Conservation (phyloP, 2,888 invertebrate genomes). For the Strigamia transsilvanica region DNA sequence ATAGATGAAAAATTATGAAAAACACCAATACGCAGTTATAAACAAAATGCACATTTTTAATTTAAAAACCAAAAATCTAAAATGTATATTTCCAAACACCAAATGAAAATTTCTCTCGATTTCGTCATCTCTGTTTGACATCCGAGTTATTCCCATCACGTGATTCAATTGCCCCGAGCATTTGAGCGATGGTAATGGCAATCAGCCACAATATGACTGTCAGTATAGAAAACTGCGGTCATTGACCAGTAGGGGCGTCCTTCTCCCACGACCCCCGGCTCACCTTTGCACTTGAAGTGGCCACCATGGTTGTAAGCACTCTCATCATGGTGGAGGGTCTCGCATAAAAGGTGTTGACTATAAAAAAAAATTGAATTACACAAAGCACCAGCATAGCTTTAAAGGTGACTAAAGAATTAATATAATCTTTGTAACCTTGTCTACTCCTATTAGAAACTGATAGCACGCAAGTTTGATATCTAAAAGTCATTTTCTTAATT, state of each 20-base stretch:
- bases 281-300: slow-evolving; percentile 47
- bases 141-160: slow-evolving; percentile 40
- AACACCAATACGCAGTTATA: background rate
- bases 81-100: background rate
- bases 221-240: slow-evolving; percentile 44
- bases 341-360: background rate
- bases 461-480: background rate
- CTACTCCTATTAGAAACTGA: background rate
- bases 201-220: slow-evolving; percentile 48
- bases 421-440: background rate
- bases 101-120: background rate
- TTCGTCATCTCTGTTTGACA: slow-evolving; percentile 32
- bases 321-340: slow-evolving; percentile 4
- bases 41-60: background rate
- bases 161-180: slow-evolving; percentile 30
- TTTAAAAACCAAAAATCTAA: background rate
- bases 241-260: slow-evolving; percentile 47
- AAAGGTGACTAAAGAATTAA: background rate
- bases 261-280: slow-evolving; percentile 49
- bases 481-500: background rate
- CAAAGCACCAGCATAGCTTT: background rate
- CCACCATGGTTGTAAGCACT: slow-evolving; percentile 36
- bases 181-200: slow-evolving; percentile 34
- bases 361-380: background rate
- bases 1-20: background rate